Percentiles rank a stretch among this genome's conserved stretches.
Evolutionary conservation across 2,888 invertebrate species (phyloP).

Genomic region (Helicoverpa assulta): DNA sequence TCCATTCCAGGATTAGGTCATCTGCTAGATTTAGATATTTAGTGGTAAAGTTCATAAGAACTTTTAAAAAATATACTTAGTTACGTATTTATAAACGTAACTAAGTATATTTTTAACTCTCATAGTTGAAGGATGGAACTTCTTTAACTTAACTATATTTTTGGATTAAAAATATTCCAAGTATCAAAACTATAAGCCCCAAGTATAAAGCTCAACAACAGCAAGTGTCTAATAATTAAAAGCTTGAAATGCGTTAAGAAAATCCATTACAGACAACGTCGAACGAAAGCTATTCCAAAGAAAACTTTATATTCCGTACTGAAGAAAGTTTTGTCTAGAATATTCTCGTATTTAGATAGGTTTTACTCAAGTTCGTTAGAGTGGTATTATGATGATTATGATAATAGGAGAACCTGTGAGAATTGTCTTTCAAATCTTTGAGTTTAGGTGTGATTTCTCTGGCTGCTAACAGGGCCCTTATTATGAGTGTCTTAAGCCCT

Average conservation of each 20-base stretch:
- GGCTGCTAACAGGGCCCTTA: neutral
- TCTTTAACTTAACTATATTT: no score
- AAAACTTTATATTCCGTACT: conserved; percentile 29
- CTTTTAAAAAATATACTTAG: no score
- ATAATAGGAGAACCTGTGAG: conserved; percentile 6
- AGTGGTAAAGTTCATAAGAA: no score
- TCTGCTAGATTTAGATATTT: no score
- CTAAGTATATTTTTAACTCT: no score
- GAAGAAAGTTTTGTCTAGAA: conserved; percentile 32
- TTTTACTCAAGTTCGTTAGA: neutral
- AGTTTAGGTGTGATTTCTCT: no score
- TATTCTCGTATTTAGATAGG: conserved; percentile 3
- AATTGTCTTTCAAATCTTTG: neutral
- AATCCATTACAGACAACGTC: conserved; percentile 21
- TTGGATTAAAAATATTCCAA: neutral
- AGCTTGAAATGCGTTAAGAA: conserved; percentile 25
- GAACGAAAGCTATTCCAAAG: conserved; percentile 37
- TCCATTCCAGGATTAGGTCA: no score
- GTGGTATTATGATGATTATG: conserved; percentile 9
- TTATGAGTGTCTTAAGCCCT: neutral
- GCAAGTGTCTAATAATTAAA: conserved; percentile 27
- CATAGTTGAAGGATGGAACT: no score
- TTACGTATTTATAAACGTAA: no score
- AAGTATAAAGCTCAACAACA: neutral
- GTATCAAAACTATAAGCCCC: conserved; percentile 15